Evolutionary conservation across 2,113 vertebrate species (phyloP), one percentile per base, ranked within the genome.

Genomic region (Hystrix brachyura): DNA sequence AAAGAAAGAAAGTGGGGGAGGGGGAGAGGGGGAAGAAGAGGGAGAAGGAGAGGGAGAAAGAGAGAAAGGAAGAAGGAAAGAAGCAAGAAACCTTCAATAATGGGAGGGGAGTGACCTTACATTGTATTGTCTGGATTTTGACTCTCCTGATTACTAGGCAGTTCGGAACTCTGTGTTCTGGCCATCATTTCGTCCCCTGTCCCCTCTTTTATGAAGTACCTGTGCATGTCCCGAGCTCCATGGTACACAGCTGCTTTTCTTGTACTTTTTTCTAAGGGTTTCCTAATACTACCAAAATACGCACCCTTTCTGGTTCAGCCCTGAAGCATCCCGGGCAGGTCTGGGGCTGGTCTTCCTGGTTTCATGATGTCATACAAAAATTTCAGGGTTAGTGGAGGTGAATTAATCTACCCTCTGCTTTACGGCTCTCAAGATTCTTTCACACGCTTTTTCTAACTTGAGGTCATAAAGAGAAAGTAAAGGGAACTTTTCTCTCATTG

Each of bases 231-330:
- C 19, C 51, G 9, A 1, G 17, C 29, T 5, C 10, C 2, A 17
- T 8, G 51, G 78, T 23, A 13, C 1, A 23, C 34, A 1, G 46
- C 32, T 23, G 19, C n/a, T 27, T 21, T 51, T 6, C 19, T 0
- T 1, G 15, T 3, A 11, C n/a, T 29, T n/a, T 59, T 59, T 38
- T 1, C 55, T 19, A 7, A 29, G 0, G 2, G 14, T 64, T 48
- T 51, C 12, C 72, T 46, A 10, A 48, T 0, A 17, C 4, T 5
- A 18, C 14, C 86, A 4, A 34, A 67, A 53, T 5, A 3, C 2
- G 5, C 76, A 27, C 2, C 3, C 0, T 5, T n/a, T 0, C 1
- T 15, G 2, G 10, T 32, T 25, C 55, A 1, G 18, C 4, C 0
- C 1, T 0, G 2, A 14, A 5, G 14, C 0, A 0, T 34, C 21